Base-by-base conservation (phyloP, 2,797 vertebrate genomes). In the Coregonus suidteri region DNA sequence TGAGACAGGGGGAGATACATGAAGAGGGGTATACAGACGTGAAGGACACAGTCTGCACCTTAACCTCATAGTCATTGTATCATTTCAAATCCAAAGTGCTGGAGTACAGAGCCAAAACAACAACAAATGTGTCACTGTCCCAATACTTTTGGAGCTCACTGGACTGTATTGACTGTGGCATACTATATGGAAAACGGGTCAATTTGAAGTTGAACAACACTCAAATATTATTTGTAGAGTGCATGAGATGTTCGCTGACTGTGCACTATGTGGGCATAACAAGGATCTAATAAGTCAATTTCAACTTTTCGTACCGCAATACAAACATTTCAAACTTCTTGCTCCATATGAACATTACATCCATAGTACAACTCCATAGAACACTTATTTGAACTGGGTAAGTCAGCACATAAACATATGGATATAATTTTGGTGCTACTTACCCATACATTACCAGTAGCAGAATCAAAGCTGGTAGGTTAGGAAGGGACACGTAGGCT, bases 371-470 rank as follows among this genome's bases (percentile, higher is more conserved):
- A 25, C 25, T 25, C 25, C 25, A 25, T 25, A 25, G 25, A 25
- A 25, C 1, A 25, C 25, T 15, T 7, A 6, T 9, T 6, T 53
- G 16, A 25, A 53, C 41, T 66, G 1, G 16, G 4, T 7, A 25
- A 30, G 30, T 15, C 31, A 69, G 35, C 6, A 54, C 30, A 66
- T 11, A 68, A 11, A 34, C 18, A 69, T 16, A 13, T 11, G 6
- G n/a, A 35, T 11, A 35, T 3, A 1, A 20, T 59, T 52, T 31
- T 52, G 15, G 14, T 68, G 74, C 15, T 4, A 85, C 96, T 95
- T 93, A 99, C 98, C 98, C 98, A 52, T 99, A 99, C 0, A 99
- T 82, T 80, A 96, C 2, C 0, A 99, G 95, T 7, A 99, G 94
- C 59, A 99, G 94, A 74, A 97, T 92, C 67, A 99, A 83, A 3